A percentile compares a stretch with the other conserved stretches of the same genome.
phyloP scores from a whole-genome alignment of 2,888 invertebrate genomes.

The Macaria liturata region DNA sequence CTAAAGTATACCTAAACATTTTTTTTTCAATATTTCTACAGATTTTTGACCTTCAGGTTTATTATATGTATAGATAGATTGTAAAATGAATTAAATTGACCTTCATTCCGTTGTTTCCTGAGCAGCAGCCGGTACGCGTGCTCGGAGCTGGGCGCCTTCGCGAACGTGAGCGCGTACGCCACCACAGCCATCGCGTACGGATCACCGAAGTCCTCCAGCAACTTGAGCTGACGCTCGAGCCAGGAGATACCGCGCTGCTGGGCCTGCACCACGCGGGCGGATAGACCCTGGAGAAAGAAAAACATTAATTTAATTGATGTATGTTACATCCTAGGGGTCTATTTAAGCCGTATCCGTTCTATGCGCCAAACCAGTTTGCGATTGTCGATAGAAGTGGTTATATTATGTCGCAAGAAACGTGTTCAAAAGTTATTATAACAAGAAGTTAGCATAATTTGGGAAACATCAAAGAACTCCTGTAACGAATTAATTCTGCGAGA shows the following conservation, averaged over 20 bases:
- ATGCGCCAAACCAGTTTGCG: no score
- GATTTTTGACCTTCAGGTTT: no score
- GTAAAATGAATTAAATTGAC: conserved; percentile 45
- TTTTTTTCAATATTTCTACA: no score
- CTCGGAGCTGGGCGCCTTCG: conserved; percentile 93
- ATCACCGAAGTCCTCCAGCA: conserved; percentile 87
- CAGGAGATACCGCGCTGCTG: conserved; percentile 90
- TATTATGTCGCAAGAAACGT: no score
- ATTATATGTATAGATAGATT: no score
- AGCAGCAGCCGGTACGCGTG: conserved; percentile 90
- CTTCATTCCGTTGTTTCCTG: conserved; percentile 86
- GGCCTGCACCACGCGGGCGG: conserved; percentile 89
- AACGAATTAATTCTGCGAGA: background rate
- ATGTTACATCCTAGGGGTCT: no score
- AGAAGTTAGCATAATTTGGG: no score
- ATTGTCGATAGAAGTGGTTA: no score
- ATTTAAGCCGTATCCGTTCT: no score
- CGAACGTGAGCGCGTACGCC: conserved; percentile 92
- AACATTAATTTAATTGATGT: background rate
- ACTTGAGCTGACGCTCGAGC: conserved; percentile 92
- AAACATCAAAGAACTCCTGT: no score
- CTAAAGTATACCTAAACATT: no score
- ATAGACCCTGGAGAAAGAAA: conserved; percentile 81
- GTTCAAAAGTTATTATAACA: no score
- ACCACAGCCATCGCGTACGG: conserved; percentile 95